Base-by-base conservation (phyloP, 35 echinoderm and acorn worm species). In the Ptychodera flava region DNA sequence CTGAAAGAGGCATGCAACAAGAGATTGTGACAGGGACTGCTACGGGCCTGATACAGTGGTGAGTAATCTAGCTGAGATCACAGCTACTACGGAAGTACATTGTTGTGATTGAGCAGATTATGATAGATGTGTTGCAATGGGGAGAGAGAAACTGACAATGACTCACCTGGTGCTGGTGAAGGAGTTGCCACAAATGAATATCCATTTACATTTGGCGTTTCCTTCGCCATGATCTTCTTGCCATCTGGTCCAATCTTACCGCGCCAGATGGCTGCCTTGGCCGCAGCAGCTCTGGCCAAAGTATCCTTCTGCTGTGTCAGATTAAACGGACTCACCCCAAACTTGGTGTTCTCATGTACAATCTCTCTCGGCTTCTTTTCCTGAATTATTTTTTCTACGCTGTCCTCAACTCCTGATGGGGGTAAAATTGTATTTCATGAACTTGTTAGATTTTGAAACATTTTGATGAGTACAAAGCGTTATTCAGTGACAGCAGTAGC, bases 241-340 rank as follows among this genome's bases (percentile, higher is more conserved):
- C 95, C 95, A 78, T 97, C 95, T 34, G 90, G 35, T 15, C 95
- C 95, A 0, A 97, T 90, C 35, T 91, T 94, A 1, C 95, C 95
- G 30, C 90, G 32, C 28, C 88, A 85, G 85, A 81, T 92, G 31
- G 85, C 78, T 29, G 87, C 93, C 76, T 90, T 86, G 36, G 37
- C 35, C 10, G 90, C 90, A 16, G 83, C 87, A 16, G 93, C 87
- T 37, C 82, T 34, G 30, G 82, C 82, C 15, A 36, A 36, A 37
- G 82, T 36, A 36, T 83, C 82, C 29, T 36, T 16, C 76, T 88
- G 79, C 1, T 92, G 85, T 12, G 36, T 38, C 35, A 33, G 45
- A n/a, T 77, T 37, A 84, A 94, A 94, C 2, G 95, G 95, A 36
- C 90, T 91, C 1, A 45, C 81, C 16, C 80, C 36, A 33, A 97